Conservation (phyloP, 2,113 vertebrate genomes). For the Sylvicapra grimmia region DNA sequence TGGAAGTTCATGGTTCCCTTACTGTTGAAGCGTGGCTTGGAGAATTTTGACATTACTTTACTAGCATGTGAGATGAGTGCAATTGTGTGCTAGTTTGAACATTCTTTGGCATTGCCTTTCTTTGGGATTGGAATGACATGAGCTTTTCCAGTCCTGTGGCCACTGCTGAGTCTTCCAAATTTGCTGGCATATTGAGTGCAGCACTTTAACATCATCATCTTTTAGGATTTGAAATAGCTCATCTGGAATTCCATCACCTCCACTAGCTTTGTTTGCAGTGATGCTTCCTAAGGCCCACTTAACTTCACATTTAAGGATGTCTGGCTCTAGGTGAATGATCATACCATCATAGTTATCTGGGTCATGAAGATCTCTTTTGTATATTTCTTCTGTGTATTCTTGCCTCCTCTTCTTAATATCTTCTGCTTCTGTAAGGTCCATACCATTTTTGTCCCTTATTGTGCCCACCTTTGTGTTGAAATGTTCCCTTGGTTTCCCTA, state of each 20-base stretch:
- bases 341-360: background rate
- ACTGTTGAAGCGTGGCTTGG: background rate
- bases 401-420: background rate
- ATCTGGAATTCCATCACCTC: background rate
- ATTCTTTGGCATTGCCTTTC: background rate
- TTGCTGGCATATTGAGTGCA: background rate
- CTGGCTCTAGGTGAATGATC: background rate
- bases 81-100: background rate
- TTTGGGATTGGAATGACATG: background rate
- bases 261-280: background rate
- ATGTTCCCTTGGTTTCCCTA: background rate
- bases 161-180: background rate
- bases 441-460: background rate
- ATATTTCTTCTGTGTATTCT: background rate
- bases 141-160: background rate
- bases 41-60: background rate
- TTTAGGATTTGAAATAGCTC: background rate
- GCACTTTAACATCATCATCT: background rate
- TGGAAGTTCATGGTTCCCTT: background rate
- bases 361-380: background rate
- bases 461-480: background rate
- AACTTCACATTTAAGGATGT: background rate
- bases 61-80: background rate
- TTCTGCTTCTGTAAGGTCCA: background rate
- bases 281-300: background rate